These are phyloP conservation scores for Rhodinocichla rosea DNA, from an alignment of 2,113 vertebrate genomes.

Conservation along the genomic window DNA sequence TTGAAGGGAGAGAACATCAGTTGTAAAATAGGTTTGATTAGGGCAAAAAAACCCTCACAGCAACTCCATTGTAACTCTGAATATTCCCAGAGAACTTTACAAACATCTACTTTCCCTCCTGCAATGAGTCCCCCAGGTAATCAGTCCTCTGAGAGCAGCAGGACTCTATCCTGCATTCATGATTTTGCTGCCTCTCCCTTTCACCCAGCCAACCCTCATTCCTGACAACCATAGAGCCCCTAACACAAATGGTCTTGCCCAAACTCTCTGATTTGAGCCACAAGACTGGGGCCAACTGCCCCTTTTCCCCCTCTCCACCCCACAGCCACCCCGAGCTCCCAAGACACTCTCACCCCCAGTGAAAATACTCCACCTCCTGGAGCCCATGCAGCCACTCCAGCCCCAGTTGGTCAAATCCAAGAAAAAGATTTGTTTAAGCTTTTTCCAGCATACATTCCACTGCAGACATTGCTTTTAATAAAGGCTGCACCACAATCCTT, in stretches of 20 bases:
- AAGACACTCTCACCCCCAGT: neutral
- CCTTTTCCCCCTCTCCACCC: neutral
- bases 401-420: conserved; percentile 32
- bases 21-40: neutral
- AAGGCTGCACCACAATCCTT: conserved; percentile 46
- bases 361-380: neutral
- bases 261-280: neutral
- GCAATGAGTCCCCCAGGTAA: neutral
- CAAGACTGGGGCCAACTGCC: neutral
- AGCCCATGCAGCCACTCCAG: neutral
- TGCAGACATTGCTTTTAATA: conserved; percentile 49
- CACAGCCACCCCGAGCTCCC: neutral
- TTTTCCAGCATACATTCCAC: conserved; percentile 22
- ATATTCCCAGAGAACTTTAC: neutral
- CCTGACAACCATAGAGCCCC: neutral
- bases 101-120: neutral
- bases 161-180: fast-evolving
- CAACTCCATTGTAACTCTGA: neutral
- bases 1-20: neutral
- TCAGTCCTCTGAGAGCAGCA: fast-evolving
- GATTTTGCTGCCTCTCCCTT: neutral
- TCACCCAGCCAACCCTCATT: neutral
- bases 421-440: conserved; percentile 52
- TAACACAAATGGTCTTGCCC: neutral
- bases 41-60: fast-evolving